These are phyloP conservation scores for Cactoblastis cactorum DNA, from an alignment of 2,888 invertebrate species.

Conservation along the genomic window DNA sequence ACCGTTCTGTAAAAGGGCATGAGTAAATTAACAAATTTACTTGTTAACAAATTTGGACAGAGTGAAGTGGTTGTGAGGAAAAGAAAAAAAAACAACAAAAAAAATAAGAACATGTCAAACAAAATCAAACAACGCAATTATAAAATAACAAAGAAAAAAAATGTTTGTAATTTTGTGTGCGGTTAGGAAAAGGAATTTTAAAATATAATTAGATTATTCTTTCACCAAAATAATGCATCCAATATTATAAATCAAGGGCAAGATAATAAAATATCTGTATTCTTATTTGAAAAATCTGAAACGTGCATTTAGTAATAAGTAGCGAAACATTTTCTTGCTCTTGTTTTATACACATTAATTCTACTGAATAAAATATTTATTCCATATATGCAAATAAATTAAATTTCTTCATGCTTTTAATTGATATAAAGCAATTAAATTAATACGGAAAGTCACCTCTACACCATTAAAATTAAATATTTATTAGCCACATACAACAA, in stretches of 20 bases:
- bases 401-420: slow-evolving; percentile 49
- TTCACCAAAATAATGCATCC: slow-evolving; percentile 58
- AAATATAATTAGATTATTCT: slow-evolving; percentile 73
- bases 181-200: slow-evolving; percentile 69
- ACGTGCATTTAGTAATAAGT: slow-evolving; percentile 18
- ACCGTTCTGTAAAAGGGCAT: slow-evolving; percentile 66
- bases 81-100: slow-evolving; percentile 76
- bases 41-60: slow-evolving; percentile 64
- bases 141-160: slow-evolving; percentile 43
- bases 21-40: slow-evolving; percentile 60
- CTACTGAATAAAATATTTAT: slow-evolving; percentile 47
- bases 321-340: slow-evolving; percentile 45
- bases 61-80: slow-evolving; percentile 74
- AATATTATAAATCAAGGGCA: slow-evolving; percentile 63
- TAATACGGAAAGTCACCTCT: slow-evolving; percentile 24
- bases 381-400: slow-evolving; percentile 55
- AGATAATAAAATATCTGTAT: slow-evolving; percentile 29
- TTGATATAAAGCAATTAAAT: slow-evolving; percentile 31
- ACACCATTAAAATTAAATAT: slow-evolving; percentile 25
- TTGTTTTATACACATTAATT: slow-evolving; percentile 54
- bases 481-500: slow-evolving; percentile 26
- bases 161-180: slow-evolving; percentile 60
- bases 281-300: slow-evolving; percentile 8
- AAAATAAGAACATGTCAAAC: slow-evolving; percentile 76
- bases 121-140: slow-evolving; percentile 64